A percentile compares a stretch with the other conserved stretches of the same genome.
These are phyloP conservation scores for Eupithecia subfuscata DNA, from an alignment of 2,888 invertebrate species.

Conservation along the genomic window DNA sequence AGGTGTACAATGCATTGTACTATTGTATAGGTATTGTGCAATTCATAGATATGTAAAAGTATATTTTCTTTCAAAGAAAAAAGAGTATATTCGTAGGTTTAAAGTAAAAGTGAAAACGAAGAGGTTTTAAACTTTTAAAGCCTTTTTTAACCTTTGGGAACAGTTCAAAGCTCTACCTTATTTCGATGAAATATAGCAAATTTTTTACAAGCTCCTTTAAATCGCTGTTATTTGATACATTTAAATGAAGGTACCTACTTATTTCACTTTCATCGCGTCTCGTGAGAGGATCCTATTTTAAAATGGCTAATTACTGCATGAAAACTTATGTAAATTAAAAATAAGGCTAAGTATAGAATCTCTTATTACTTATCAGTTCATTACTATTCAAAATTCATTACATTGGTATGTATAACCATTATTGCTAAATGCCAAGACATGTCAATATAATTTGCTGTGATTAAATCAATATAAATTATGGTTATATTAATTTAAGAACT, in stretches of 20 bases:
- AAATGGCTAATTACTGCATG: neutral
- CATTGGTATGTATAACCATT: constrained; percentile 5
- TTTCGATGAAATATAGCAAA: neutral
- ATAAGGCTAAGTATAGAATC: neutral
- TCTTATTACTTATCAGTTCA: neutral
- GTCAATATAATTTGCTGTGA: constrained; percentile 55
- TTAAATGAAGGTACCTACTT: neutral
- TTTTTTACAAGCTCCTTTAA: neutral
- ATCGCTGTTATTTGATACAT: neutral
- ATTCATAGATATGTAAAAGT: neutral
- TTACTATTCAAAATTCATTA: constrained; percentile 14
- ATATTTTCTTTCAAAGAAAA: neutral
- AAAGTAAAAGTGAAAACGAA: neutral
- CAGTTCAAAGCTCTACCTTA: neutral
- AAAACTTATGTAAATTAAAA: neutral
- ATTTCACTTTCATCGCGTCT: neutral
- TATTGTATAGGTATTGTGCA: neutral
- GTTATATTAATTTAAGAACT: constrained; percentile 31
- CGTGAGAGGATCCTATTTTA: neutral
- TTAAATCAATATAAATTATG: constrained; percentile 44
- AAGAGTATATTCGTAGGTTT: no score
- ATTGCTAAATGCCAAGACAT: constrained; percentile 37
- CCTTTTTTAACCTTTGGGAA: neutral
- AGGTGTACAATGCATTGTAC: neutral
- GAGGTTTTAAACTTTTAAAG: neutral